Percentiles rank a stretch among this genome's conserved stretches.
Conservation (phyloP, 2,888 invertebrate genomes). For the Synergus umbraculus region DNA sequence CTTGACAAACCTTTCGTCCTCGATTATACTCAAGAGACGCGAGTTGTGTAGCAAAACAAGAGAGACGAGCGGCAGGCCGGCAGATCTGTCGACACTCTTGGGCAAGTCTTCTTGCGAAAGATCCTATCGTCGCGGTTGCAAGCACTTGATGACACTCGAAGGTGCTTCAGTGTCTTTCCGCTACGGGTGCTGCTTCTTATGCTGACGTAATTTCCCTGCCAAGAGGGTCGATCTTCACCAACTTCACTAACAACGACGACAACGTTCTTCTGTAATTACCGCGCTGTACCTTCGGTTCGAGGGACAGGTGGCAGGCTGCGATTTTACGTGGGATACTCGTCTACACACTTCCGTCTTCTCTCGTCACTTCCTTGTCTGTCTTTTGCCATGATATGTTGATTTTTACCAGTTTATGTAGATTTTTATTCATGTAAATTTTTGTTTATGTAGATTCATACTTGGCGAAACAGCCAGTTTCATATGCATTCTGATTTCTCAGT, state of each 20-base stretch:
- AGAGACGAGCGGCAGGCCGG: conserved; percentile 22
- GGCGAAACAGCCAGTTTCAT: not conserved
- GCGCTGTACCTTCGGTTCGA: conserved; percentile 59
- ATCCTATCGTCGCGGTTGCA: conserved; percentile 49
- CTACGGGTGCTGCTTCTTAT: conserved; percentile 41
- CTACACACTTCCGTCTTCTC: conserved; percentile 42
- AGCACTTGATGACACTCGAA: conserved; percentile 54
- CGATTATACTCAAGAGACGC: not conserved
- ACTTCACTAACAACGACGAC: conserved; percentile 51
- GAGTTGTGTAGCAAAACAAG: conserved; percentile 40
- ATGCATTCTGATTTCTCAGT: not conserved
- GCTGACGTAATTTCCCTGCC: conserved; percentile 55
- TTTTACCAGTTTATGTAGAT: not conserved
- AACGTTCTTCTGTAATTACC: conserved; percentile 68
- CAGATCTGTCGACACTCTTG: conserved; percentile 33
- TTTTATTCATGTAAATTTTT: not conserved
- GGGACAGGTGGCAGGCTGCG: conserved; percentile 67
- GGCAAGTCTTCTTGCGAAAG: conserved; percentile 48
- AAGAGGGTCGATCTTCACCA: conserved; percentile 55
- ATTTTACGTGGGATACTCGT: conserved; percentile 48
- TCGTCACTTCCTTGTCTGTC: conserved; percentile 11
- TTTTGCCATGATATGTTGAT: not conserved
- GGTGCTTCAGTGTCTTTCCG: conserved; percentile 52
- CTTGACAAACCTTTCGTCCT: conserved; percentile 10
- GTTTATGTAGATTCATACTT: not conserved